Conservation (phyloP, 2,888 invertebrate species). For the Andricus curvator region DNA sequence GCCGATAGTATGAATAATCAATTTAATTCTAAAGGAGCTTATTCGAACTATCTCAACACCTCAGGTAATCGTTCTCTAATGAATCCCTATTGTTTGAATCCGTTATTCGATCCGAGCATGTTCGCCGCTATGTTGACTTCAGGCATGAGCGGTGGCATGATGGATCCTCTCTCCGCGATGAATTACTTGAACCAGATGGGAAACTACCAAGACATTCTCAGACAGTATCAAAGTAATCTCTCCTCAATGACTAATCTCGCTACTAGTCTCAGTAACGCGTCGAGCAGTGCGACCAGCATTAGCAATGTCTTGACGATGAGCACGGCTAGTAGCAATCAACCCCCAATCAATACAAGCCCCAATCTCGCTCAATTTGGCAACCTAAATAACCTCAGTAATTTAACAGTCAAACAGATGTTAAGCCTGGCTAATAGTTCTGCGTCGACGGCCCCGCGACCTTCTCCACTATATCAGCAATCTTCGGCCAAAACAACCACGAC, state of each 20-base stretch:
- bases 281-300: conserved; percentile 56
- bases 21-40: conserved; percentile 64
- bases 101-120: conserved; percentile 69
- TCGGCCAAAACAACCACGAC: conserved; percentile 67
- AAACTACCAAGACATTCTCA: conserved; percentile 69
- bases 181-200: conserved; percentile 72
- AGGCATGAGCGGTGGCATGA: conserved; percentile 63
- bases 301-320: conserved; percentile 61
- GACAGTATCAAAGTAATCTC: conserved; percentile 71
- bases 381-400: conserved; percentile 58
- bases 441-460: conserved; percentile 49
- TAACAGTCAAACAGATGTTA: conserved; percentile 66
- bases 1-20: conserved; percentile 63
- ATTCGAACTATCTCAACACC: conserved; percentile 64
- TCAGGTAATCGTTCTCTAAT: conserved; percentile 63
- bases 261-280: conserved; percentile 58
- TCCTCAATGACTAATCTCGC: conserved; percentile 63
- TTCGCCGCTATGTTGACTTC: conserved; percentile 68
- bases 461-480: conserved; percentile 14
- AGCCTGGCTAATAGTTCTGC: conserved; percentile 63
- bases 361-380: conserved; percentile 56
- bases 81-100: conserved; percentile 71
- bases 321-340: conserved; percentile 47
- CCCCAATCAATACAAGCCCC: conserved; percentile 42
- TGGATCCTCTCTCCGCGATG: conserved; percentile 69